Evolutionary conservation across 64 coral and sea anemone genomes (phyloP), one percentile per base, ranked within the genome.

Genomic region (Stylophora pistillata): DNA sequence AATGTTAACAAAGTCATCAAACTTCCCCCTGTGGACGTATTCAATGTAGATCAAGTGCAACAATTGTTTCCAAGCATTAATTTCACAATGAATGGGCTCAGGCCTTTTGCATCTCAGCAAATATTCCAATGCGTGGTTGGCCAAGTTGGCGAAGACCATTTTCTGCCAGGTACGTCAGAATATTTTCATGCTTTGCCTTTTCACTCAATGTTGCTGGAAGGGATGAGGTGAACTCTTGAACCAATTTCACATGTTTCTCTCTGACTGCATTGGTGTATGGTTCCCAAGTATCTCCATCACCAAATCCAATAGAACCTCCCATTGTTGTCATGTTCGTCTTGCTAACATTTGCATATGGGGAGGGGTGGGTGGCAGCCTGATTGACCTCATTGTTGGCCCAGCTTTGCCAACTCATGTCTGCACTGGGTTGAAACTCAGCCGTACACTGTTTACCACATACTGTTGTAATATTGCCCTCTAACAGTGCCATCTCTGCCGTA

Each of bases 61-160:
- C 37, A 87, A 53, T 15, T 87, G 70, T 68, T 89, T 74, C 87
- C 74, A 89, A 18, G 87, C 87, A 68, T 89, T 89, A 1, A 89
- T 89, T 55, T 89, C 87, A 65, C 87, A 89, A 34, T 89, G 87
- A 10, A 89, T 23, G 17, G 87, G 87, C 25, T 89, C 74, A 23
- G 87, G 87, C 37, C 86, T n/a, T 60, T 60, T 85, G 86, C 29
- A 32, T 75, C 0, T 93, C 86, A 47, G 91, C 91, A 93, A 88
- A 93, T 15, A 71, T 16, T 17, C 78, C 86, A 69, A 88, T 93
- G 1, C 91, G 73, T 41, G 91, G 85, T 26, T 37, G 85, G n/a
- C 91, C 91, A 52, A 93, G 69, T 58, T 93, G 91, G 26, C 91
- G 47, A 1, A 94, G 74, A 0, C 92, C 86, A 77, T 94, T 94